Evolutionary conservation across 2,113 vertebrate genomes (phyloP).

Genomic region (Peromyscus polionotus): DNA sequence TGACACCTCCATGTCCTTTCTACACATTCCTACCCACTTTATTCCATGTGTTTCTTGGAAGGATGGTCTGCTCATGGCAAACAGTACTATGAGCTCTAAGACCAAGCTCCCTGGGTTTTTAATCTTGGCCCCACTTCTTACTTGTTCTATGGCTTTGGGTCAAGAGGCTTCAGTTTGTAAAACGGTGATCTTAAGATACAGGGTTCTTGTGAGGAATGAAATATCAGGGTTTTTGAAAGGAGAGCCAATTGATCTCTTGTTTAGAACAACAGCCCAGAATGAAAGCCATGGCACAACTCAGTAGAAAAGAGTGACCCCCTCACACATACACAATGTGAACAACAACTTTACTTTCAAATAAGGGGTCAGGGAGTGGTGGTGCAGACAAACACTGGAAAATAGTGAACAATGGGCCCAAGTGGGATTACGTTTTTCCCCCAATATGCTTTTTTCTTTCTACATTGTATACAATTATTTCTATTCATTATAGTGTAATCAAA

Average conservation of each 20-base stretch:
- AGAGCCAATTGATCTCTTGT: not conserved
- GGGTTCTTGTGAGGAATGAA: not conserved
- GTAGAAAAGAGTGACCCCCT: not conserved
- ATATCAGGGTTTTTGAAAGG: slow-evolving; percentile 36
- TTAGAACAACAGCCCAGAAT: not conserved
- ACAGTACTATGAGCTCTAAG: not conserved
- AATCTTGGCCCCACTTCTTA: not conserved
- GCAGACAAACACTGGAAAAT: not conserved
- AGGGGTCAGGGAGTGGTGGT: not conserved
- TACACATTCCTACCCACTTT: not conserved
- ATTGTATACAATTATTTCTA: not conserved
- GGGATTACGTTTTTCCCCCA: not conserved
- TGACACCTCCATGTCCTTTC: not conserved
- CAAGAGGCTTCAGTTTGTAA: not conserved
- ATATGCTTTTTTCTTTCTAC: not conserved
- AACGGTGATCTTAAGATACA: not conserved
- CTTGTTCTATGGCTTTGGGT: not conserved
- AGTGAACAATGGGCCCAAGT: not conserved
- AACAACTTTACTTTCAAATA: slow-evolving; percentile 19
- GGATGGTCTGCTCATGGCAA: not conserved
- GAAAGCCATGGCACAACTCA: not conserved
- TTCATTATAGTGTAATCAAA: not conserved
- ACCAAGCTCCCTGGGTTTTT: not conserved
- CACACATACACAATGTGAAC: not conserved
- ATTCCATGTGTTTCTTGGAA: slow-evolving; percentile 15